These are phyloP conservation scores for Sylvia atricapilla DNA, from an alignment of 2,113 vertebrate species.

Conservation along the genomic window DNA sequence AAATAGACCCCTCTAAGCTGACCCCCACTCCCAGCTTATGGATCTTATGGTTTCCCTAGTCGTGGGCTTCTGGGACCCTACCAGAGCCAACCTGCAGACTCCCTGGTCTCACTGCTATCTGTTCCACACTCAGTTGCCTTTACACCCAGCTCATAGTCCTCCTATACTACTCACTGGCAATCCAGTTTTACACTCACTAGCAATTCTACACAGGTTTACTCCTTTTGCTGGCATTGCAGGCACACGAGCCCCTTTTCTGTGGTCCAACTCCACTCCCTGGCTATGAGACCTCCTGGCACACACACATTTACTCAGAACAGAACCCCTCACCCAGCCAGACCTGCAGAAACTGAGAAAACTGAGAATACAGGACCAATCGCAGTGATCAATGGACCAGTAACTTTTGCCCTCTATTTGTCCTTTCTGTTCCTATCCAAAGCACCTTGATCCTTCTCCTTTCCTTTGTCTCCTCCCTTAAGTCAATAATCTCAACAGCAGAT, in stretches of 20 bases:
- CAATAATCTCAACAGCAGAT: not conserved
- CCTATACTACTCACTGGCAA: not conserved
- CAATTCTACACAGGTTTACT: rapidly evolving
- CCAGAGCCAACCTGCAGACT: rapidly evolving
- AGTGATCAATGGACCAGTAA: rapidly evolving
- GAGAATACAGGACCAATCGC: not conserved
- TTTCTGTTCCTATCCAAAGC: not conserved
- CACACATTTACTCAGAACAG: not conserved
- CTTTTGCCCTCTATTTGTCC: not conserved
- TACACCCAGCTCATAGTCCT: not conserved
- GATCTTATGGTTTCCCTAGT: not conserved
- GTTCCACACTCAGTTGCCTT: not conserved
- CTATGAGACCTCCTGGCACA: not conserved
- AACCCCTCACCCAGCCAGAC: not conserved
- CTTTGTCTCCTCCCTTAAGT: not conserved
- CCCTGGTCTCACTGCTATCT: not conserved
- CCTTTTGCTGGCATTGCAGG: not conserved
- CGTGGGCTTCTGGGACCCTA: not conserved
- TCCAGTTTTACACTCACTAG: rapidly evolving
- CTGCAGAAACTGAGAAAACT: not conserved
- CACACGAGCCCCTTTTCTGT: rapidly evolving
- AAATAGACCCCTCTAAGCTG: rapidly evolving
- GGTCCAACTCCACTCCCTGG: not conserved
- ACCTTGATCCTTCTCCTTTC: not conserved
- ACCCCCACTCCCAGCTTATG: rapidly evolving